Base-by-base conservation (phyloP, 2,797 vertebrate genomes). In the Acropternis orthonyx region DNA sequence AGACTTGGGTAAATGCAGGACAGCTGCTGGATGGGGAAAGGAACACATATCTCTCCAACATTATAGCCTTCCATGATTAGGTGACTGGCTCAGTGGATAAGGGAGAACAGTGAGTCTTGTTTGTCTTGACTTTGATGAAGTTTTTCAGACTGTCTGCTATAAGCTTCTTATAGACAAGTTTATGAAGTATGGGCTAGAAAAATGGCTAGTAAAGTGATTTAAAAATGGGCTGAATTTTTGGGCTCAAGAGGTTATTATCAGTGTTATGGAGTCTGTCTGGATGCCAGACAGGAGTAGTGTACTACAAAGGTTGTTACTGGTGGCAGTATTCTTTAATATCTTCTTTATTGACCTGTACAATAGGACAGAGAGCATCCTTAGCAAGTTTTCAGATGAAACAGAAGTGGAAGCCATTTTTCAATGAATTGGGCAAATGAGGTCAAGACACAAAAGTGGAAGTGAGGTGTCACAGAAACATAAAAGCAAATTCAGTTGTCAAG, bases 11-110 rank as follows among this genome's bases (percentile, higher is more conserved):
- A 51, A 59, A 43, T 55, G 27, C 11, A 46, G 19, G 6, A 10
- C 39, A 36, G 8, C 12, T 68, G 14, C 22, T 56, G 34, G 68
- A 41, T 41, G 16, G 20, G 10, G 14, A 65, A 75, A 75, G 24
- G 14, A 81, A 0, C 9, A 41, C 0, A 2, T 43, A 22, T 27
- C 16, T 67, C 4, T n/a, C 23, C 18, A 44, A 7, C 1, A 2
- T 34, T 9, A 18, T 3, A 51, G 12, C 10, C 23, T 87, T 66
- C 17, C 22, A 19, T 39, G 34, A 49, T 44, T 32, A 48, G 24
- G 39, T 44, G 21, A 34, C 4, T 46, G 52, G 11, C 26, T 84
- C 23, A n/a, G 30, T 65, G 14, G 8, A 54, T 55, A 12, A 61
- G 46, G 4, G 9, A 71, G 8, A 72, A 21, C 20, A 54, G 23